Conservation (phyloP, 2,113 vertebrate species). For the Hydrolagus affinis region DNA sequence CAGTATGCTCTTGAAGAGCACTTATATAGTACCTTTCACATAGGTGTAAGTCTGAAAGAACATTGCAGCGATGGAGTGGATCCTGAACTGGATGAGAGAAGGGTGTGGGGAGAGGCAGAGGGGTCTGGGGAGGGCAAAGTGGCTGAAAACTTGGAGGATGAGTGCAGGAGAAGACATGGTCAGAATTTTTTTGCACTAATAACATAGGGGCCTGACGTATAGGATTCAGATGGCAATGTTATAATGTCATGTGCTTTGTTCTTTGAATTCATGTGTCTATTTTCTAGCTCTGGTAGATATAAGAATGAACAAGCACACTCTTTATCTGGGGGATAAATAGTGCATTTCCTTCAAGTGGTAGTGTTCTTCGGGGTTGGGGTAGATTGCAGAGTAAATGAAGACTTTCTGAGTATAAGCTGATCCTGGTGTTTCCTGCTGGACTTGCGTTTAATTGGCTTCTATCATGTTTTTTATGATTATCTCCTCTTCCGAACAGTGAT, state of each 20-base stretch:
- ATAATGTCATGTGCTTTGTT: too few relatives aligned
- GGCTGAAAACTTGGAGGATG: too few relatives aligned
- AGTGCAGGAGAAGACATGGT: too few relatives aligned
- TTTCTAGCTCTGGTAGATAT: too few relatives aligned
- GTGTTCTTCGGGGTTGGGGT: neutral
- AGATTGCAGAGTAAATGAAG: neutral
- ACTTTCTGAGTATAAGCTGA: neutral
- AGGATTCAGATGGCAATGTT: too few relatives aligned
- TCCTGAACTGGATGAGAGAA: neutral
- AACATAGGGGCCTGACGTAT: too few relatives aligned
- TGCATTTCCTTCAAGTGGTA: neutral
- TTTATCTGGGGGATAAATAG: neutral
- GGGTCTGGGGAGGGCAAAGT: too few relatives aligned
- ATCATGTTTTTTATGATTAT: neutral
- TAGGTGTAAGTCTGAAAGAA: too few relatives aligned
- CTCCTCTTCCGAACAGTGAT: constrained; percentile 53
- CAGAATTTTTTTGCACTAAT: too few relatives aligned
- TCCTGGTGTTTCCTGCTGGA: neutral
- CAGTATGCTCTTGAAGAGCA: too few relatives aligned
- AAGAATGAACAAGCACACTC: neutral
- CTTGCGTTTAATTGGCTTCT: neutral
- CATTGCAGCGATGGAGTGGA: neutral
- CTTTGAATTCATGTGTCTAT: too few relatives aligned
- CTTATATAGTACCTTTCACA: too few relatives aligned
- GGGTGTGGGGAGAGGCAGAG: neutral